Conservation (phyloP, 2,888 invertebrate genomes). For the Dryomyza anilis region DNA sequence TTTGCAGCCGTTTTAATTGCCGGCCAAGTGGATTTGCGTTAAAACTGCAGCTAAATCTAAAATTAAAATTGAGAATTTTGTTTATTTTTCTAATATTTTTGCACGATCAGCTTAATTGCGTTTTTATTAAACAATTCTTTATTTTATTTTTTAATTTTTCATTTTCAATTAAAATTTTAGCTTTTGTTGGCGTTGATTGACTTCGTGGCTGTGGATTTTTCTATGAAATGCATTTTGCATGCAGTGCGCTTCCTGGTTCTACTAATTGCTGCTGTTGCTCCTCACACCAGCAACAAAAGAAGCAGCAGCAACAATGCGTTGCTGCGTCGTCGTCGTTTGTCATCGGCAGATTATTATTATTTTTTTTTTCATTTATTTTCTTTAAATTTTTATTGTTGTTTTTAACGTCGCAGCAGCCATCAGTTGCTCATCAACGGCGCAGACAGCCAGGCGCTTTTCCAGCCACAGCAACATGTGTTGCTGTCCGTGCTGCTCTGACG, state of each 20-base stretch:
- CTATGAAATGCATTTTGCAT: neutral
- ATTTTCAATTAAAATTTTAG: too few species aligned
- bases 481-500: too few species aligned
- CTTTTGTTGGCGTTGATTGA: too few species aligned
- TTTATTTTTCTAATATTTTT: neutral
- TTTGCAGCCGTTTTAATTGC: too few species aligned
- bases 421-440: neutral
- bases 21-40: too few species aligned
- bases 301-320: neutral
- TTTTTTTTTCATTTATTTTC: neutral
- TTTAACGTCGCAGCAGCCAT: neutral
- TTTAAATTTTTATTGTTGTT: too few species aligned
- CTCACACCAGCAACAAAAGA: too few species aligned
- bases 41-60: too few species aligned
- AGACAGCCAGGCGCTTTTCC: too few species aligned
- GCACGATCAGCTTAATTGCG: neutral
- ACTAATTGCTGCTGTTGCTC: neutral
- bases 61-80: too few species aligned
- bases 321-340: conserved; percentile 3
- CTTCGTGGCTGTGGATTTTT: too few species aligned
- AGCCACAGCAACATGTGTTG: too few species aligned
- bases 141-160: neutral
- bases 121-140: neutral
- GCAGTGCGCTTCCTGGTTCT: neutral
- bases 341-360: neutral